Percentiles rank a stretch among this genome's conserved stretches.
Evolutionary conservation across 2,113 vertebrate genomes (phyloP).

Genomic region (Harpagus bidentatus): DNA sequence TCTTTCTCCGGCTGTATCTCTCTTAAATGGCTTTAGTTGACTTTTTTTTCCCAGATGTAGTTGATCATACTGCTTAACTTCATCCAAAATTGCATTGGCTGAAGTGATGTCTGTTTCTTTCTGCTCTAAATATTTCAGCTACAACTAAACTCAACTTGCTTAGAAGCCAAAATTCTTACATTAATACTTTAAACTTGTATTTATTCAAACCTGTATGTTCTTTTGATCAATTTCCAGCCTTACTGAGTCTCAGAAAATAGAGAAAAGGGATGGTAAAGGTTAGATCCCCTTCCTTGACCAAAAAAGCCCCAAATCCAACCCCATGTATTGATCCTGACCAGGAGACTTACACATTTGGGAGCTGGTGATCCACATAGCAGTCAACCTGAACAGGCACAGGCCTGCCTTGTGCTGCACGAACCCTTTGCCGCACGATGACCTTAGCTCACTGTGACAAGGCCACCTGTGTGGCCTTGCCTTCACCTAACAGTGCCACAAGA

Average conservation of each 20-base stretch:
- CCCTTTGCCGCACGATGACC: neutral
- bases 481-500: neutral
- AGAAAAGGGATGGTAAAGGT: neutral
- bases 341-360: neutral
- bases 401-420: neutral
- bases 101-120: neutral
- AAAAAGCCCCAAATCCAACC: neutral
- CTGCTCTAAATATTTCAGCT: neutral
- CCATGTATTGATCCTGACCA: neutral
- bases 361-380: neutral
- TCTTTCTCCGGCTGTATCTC: neutral
- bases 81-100: neutral
- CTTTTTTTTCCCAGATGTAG: neutral
- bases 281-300: neutral
- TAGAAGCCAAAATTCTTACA: neutral
- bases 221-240: neutral
- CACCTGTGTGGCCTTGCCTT: neutral
- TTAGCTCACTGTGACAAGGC: neutral
- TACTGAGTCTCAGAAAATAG: neutral
- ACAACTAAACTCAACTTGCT: neutral
- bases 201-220: neutral
- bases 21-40: neutral
- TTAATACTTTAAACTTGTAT: neutral
- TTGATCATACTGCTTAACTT: neutral
- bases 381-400: neutral